Evolutionary conservation across 2,113 vertebrate genomes (phyloP).

Genomic region (Collichthys lucidus): DNA sequence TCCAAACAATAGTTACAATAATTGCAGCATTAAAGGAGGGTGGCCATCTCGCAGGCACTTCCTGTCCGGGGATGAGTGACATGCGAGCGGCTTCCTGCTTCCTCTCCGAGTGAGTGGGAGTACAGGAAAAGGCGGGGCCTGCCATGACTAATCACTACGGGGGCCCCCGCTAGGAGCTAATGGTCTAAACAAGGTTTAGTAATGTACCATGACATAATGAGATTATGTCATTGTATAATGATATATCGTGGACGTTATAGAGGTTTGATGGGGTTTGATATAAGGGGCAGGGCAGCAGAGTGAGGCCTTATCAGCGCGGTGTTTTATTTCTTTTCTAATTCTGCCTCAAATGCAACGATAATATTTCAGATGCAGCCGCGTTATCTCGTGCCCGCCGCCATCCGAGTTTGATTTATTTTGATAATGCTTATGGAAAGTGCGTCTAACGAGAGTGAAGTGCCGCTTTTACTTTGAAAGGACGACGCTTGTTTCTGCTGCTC

Average conservation of each 20-base stretch:
- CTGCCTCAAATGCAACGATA: constrained; percentile 38
- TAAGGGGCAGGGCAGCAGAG: constrained; percentile 16
- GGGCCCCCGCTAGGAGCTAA: constrained; percentile 59
- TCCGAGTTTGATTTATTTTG: constrained; percentile 8
- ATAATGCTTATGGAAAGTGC: constrained; percentile 21
- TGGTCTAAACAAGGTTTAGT: constrained; percentile 78
- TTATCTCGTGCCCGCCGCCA: constrained; percentile 37
- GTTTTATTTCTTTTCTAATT: constrained; percentile 30
- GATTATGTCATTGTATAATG: constrained; percentile 64
- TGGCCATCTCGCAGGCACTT: constrained; percentile 84
- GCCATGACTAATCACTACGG: constrained; percentile 67
- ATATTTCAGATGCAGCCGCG: constrained; percentile 36
- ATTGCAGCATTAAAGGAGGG: constrained; percentile 83
- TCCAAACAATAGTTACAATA: constrained; percentile 86
- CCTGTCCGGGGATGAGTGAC: constrained; percentile 84
- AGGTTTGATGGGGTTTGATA: constrained; percentile 55
- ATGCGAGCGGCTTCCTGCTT: constrained; percentile 78
- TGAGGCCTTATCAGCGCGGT: constrained; percentile 65
- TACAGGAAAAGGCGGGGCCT: constrained; percentile 76
- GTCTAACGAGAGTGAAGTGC: neutral
- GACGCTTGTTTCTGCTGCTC: neutral
- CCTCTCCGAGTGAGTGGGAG: constrained; percentile 69
- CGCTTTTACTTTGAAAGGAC: constrained; percentile 9
- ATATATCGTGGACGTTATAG: constrained; percentile 55
- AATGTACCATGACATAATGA: constrained; percentile 74